Base-by-base conservation (phyloP, 2,113 vertebrate species). In the Melanerpes formicivorus region DNA sequence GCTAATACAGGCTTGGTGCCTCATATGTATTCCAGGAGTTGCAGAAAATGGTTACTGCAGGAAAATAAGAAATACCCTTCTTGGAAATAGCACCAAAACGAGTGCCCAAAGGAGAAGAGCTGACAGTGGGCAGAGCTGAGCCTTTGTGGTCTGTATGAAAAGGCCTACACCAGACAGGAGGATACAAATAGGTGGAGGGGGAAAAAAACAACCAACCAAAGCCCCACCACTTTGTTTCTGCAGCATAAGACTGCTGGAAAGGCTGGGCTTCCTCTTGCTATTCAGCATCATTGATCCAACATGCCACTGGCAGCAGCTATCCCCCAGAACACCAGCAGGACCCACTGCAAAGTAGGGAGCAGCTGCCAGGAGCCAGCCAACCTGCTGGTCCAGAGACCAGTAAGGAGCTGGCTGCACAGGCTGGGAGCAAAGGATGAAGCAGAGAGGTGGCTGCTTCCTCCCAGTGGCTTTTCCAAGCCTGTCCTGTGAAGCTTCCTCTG, bases 311-410 rank as follows among this genome's bases (percentile, higher is more conserved):
- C 46, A 54, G 25, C 30, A 34, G 62, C 58, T 0, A 0, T 44
- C 21, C 76, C 60, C 13, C 0, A 0, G 60, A 32, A 62, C 13
- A 21, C 40, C 85, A 27, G 56, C 0, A 0, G 29, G 78, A 74
- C 62, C 22, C 70, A 27, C 30, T 30, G 70, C 78, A 55, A 66
- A 44, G 37, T 10, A 34, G 22, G 44, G 34, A 73, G 32, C 56
- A 80, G 64, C 64, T 59, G 76, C 82, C 23, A 13, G 1, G 34
- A 70, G 18, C 63, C 4, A 6, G 23, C 3, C 11, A 18, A 21
- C 18, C 19, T 40, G 26, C 48, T 25, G 4, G 7, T 62, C 8
- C 1, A 0, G 60, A 71, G 32, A 14, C 42, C 8, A 3, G 6
- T 1, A 1, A 6, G 46, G 30, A 78, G 9, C 65, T 3, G 4